Conservation (phyloP, 2,113 vertebrate species). For the Macquaria australasica region DNA sequence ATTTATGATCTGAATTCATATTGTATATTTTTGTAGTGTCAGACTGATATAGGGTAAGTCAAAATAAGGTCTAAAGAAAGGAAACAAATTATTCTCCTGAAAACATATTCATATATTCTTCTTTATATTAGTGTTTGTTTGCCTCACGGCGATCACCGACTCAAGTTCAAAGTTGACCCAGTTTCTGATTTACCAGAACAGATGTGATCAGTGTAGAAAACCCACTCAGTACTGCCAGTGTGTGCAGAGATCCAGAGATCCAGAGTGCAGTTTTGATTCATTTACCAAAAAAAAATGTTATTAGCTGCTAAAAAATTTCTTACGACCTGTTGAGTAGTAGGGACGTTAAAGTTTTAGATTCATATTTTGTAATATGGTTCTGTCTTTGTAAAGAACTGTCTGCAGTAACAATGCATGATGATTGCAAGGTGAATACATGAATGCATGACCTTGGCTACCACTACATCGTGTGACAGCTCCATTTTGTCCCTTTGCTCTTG, state of each 20-base stretch:
- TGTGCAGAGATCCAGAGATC: not conserved
- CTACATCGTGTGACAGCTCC: not conserved
- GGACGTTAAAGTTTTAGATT: not conserved
- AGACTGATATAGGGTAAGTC: conserved; percentile 54
- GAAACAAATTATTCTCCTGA: conserved; percentile 48
- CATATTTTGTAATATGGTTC: not conserved
- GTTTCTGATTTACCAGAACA: conserved; percentile 56
- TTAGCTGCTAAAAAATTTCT: not conserved
- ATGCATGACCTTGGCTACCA: not conserved
- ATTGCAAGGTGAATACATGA: conserved; percentile 8
- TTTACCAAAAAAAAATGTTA: conserved; percentile 10
- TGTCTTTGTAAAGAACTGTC: not conserved
- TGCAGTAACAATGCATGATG: not conserved
- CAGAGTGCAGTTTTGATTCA: conserved; percentile 14
- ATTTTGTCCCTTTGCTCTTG: conserved; percentile 26
- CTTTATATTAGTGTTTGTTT: conserved; percentile 72
- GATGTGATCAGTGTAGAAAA: conserved; percentile 39
- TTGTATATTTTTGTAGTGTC: conserved; percentile 56
- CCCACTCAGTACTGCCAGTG: conserved; percentile 18
- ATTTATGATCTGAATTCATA: conserved; percentile 55
- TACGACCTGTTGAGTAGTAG: conserved; percentile 6
- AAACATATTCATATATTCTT: conserved; percentile 77
- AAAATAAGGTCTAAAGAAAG: conserved; percentile 62
- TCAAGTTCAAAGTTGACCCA: conserved; percentile 75
- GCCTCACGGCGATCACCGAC: conserved; percentile 58